Percentiles rank a stretch among this genome's conserved stretches.
These are phyloP conservation scores for Boleophthalmus pectinirostris DNA, from an alignment of 2,113 vertebrate species.

Conservation along the genomic window DNA sequence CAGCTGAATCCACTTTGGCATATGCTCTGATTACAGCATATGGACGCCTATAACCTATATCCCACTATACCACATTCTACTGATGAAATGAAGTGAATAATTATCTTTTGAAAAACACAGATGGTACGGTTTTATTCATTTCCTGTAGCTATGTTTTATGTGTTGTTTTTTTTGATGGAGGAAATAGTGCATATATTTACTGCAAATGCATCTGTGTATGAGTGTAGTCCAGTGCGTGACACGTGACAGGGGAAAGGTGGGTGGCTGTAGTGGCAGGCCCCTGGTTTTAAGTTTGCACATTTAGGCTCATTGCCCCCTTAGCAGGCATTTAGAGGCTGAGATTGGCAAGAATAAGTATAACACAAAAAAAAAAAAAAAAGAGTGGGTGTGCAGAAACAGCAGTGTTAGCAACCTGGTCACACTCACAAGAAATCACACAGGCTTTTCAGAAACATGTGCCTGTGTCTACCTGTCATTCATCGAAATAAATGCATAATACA, in stretches of 20 bases:
- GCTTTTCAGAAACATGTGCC: not conserved
- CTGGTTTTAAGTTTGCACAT: conserved; percentile 40
- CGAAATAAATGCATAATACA: not conserved
- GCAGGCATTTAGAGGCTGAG: conserved; percentile 25
- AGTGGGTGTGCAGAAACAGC: conserved; percentile 31
- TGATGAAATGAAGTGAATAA: not conserved
- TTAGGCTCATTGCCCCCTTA: conserved; percentile 19
- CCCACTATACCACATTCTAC: not conserved
- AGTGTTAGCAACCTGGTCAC: conserved; percentile 12
- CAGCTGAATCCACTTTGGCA: not conserved
- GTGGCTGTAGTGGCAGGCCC: conserved; percentile 22
- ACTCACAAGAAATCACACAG: conserved; percentile 17
- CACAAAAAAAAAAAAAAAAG: conserved; percentile 29
- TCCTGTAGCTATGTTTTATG: not conserved
- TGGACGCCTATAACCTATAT: not conserved
- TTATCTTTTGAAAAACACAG: not conserved
- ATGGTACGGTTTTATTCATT: not conserved
- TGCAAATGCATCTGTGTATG: not conserved
- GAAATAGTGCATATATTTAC: not conserved
- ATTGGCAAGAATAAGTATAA: conserved; percentile 37
- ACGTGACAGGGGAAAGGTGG: conserved; percentile 24
- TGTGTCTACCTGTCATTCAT: not conserved
- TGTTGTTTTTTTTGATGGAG: not conserved
- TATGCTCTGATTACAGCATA: conserved; percentile 1
- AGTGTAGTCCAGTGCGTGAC: not conserved